A percentile compares a stretch with the other conserved stretches of the same genome.
Conservation (phyloP, 2,113 vertebrate genomes). For the Calyptomena viridis region DNA sequence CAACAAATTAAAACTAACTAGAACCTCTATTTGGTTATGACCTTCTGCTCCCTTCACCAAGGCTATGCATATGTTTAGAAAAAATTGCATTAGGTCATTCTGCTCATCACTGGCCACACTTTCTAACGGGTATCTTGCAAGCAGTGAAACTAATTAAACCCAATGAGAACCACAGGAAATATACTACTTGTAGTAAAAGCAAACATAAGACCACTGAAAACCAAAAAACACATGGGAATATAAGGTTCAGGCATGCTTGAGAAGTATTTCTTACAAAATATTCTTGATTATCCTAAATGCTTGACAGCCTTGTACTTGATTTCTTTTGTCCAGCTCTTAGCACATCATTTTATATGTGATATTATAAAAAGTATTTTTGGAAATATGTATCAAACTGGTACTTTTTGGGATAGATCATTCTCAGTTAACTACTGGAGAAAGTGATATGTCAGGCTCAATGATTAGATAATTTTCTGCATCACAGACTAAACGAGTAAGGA, state of each 20-base stretch:
- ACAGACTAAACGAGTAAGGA: background rate
- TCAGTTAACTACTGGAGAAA: background rate
- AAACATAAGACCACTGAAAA: background rate
- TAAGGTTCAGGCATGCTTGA: background rate
- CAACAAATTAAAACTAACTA: too few relatives aligned
- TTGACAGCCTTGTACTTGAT: background rate
- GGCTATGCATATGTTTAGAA: background rate
- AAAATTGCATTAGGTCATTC: background rate
- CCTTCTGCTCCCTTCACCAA: background rate
- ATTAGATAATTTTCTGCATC: background rate
- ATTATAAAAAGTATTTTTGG: background rate
- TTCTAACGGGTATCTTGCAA: background rate
- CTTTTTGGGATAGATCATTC: background rate
- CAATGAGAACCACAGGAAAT: background rate
- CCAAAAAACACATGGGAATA: rapidly evolving
- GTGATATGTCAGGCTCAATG: background rate
- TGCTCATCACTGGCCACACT: background rate
- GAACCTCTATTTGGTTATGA: background rate
- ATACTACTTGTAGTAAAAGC: background rate
- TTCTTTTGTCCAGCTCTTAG: background rate
- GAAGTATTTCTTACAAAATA: background rate
- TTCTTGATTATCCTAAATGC: background rate
- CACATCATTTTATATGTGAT: background rate
- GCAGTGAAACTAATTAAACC: background rate
- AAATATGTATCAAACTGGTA: background rate